Percentiles rank a stretch among this genome's conserved stretches.
Conservation (phyloP, 2,113 vertebrate species). For the Zootoca vivipara region DNA sequence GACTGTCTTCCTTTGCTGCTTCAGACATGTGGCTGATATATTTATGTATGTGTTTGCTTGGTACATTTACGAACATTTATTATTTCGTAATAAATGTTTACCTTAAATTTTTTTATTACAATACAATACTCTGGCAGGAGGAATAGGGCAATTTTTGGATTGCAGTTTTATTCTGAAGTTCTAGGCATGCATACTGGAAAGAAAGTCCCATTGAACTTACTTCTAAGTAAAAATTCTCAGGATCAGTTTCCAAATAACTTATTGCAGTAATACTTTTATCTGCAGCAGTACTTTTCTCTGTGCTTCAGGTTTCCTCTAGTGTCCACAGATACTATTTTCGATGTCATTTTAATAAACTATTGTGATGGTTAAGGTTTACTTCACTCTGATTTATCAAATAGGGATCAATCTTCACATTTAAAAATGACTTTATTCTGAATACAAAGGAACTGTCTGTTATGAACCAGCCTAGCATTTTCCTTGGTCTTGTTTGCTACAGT, state of each 20-base stretch:
- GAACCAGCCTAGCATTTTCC: not conserved
- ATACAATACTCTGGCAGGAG: conserved; percentile 45
- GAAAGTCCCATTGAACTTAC: not conserved
- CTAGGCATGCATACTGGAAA: not conserved
- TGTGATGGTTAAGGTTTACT: not conserved
- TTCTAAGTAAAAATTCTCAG: not conserved
- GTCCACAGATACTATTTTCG: not conserved
- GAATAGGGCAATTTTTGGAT: conserved; percentile 50
- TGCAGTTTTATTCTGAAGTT: not conserved
- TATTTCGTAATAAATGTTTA: too few relatives aligned
- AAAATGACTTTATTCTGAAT: not conserved
- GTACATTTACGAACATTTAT: too few relatives aligned
- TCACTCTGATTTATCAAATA: not conserved
- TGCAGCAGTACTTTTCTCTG: conserved; percentile 25
- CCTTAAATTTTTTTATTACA: too few relatives aligned
- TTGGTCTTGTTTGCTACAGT: not conserved
- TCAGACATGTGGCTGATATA: too few relatives aligned
- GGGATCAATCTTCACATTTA: not conserved
- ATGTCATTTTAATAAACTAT: not conserved
- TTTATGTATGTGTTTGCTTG: too few relatives aligned
- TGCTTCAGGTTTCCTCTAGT: conserved; percentile 23
- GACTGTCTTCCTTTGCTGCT: too few relatives aligned
- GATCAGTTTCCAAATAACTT: conserved; percentile 18
- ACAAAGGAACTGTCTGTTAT: not conserved
- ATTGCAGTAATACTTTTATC: not conserved